phyloP scores from a whole-genome alignment of 2,113 vertebrate species.

The Tachuris rubrigastra region DNA sequence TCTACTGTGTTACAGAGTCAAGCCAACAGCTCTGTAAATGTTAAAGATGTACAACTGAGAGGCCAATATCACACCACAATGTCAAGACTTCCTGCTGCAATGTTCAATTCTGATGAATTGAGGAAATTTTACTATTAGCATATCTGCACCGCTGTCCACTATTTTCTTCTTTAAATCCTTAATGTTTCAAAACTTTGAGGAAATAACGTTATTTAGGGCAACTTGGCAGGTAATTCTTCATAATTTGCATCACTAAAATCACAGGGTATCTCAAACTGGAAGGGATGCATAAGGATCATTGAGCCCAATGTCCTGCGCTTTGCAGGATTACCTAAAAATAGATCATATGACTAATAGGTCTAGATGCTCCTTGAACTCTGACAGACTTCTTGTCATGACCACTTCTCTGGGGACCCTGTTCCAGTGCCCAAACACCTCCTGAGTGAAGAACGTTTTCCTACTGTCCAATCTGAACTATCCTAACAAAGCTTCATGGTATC shows the following conservation, averaged over 20 bases:
- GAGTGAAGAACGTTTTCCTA: neutral
- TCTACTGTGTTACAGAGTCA: neutral
- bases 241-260: neutral
- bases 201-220: neutral
- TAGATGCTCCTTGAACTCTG: neutral
- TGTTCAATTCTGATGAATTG: neutral
- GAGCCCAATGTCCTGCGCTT: neutral
- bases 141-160: neutral
- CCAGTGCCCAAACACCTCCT: neutral
- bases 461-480: neutral
- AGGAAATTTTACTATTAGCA: neutral
- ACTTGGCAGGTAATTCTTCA: neutral
- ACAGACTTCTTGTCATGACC: neutral
- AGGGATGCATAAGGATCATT: neutral
- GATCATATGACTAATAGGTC: rapidly evolving
- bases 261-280: neutral
- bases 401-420: neutral
- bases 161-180: neutral
- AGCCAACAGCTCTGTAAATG: neutral
- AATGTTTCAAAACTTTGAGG: neutral
- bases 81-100: neutral
- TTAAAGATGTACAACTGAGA: neutral
- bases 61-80: neutral
- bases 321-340: neutral
- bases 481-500: neutral